Conservation (phyloP, 2,888 invertebrate species). For the Macrosoma leucophasiata region DNA sequence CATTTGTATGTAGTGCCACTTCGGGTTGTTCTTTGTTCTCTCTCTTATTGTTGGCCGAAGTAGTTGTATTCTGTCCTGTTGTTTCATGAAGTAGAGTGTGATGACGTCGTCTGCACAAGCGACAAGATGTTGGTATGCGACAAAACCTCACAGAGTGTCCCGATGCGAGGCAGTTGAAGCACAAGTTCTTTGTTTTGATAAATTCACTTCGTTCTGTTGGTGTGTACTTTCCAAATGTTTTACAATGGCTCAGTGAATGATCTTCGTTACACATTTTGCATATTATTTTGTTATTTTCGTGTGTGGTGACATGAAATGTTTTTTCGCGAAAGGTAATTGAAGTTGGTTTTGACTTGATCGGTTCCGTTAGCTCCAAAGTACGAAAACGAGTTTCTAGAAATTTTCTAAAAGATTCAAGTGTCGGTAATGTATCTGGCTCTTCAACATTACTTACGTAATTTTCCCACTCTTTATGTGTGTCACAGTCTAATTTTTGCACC, state of each 20-base stretch:
- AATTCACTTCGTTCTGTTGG: conserved; percentile 23
- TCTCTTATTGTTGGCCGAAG: conserved; percentile 2
- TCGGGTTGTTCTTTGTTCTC: conserved; percentile 5
- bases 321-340: too few relatives aligned
- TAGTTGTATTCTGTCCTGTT: conserved; percentile 6
- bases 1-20: conserved; percentile 1
- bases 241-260: conserved; percentile 22
- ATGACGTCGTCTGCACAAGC: conserved; percentile 25
- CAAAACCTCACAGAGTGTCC: conserved; percentile 24
- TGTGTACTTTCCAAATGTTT: conserved; percentile 20
- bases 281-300: background rate
- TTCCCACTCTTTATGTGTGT: too few relatives aligned
- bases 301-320: conserved; percentile 14
- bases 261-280: conserved; percentile 4
- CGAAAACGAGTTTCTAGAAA: too few relatives aligned
- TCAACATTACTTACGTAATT: too few relatives aligned
- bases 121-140: conserved; percentile 21
- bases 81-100: conserved; percentile 26
- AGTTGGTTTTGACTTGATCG: too few relatives aligned
- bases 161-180: conserved; percentile 26
- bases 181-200: conserved; percentile 19
- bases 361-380: too few relatives aligned
- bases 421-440: too few relatives aligned
- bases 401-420: too few relatives aligned
- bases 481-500: too few relatives aligned